Evolutionary conservation across 2,113 vertebrate genomes (phyloP).

Genomic region (Laticauda laticaudata): DNA sequence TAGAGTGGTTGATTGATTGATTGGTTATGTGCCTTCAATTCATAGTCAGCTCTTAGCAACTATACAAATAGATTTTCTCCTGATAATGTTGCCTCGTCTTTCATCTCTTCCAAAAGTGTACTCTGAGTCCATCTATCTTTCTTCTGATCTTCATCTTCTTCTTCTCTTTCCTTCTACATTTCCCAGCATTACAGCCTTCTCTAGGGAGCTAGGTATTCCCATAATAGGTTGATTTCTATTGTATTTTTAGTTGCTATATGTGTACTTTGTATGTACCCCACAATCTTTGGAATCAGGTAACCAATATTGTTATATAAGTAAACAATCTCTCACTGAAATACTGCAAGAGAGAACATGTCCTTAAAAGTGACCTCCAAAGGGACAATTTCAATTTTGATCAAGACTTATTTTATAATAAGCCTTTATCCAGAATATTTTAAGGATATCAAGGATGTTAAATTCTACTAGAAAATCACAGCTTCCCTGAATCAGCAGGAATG

Average conservation of each 20-base stretch:
- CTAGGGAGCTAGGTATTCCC: neutral
- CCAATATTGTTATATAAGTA: neutral
- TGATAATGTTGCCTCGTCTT: neutral
- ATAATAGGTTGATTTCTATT: neutral
- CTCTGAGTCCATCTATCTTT: neutral
- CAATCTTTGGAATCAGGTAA: neutral
- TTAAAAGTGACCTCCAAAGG: neutral
- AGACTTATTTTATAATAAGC: neutral
- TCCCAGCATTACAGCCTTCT: neutral
- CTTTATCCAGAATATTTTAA: slow-evolving; percentile 14
- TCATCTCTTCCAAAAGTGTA: neutral
- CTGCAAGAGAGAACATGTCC: neutral
- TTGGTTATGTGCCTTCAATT: neutral
- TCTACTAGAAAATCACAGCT: neutral
- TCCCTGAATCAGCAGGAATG: slow-evolving; percentile 21
- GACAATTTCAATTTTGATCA: neutral
- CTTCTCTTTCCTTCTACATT: neutral
- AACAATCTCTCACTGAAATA: neutral
- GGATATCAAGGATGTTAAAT: neutral
- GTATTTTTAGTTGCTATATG: neutral
- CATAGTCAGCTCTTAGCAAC: neutral
- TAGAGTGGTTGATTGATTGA: neutral
- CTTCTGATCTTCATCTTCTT: neutral
- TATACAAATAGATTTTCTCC: neutral
- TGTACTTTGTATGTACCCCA: neutral